phyloP scores from a whole-genome alignment of 1,140 invertebrate species.

The Palaemon carinicauda region DNA sequence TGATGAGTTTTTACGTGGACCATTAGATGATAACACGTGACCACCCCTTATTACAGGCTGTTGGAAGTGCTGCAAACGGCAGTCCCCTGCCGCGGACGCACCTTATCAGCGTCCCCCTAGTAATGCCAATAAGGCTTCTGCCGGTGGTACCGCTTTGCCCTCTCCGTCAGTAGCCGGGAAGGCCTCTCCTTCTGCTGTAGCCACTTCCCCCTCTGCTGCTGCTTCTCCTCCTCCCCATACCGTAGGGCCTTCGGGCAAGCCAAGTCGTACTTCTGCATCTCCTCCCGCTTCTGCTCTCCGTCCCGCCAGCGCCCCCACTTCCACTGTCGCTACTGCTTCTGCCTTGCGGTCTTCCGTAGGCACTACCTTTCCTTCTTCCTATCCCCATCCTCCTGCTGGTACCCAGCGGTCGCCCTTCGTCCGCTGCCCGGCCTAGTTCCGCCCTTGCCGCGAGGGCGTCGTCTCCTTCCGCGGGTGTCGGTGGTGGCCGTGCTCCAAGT shows the following conservation, averaged over 20 bases:
- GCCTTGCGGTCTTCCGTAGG: background rate
- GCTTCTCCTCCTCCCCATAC: background rate
- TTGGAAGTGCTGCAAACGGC: slow-evolving; percentile 12
- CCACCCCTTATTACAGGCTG: background rate
- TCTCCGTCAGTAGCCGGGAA: background rate
- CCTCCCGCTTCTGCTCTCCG: background rate
- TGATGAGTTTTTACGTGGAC: background rate
- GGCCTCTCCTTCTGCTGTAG: background rate
- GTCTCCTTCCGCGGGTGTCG: no score
- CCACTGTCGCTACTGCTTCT: background rate
- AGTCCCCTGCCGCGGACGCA: background rate
- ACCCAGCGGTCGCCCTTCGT: background rate
- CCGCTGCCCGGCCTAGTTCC: background rate
- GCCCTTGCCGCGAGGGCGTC: no score
- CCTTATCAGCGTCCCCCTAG: no score
- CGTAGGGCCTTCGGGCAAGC: background rate
- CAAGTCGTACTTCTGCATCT: background rate
- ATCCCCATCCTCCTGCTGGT: background rate
- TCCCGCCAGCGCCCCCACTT: background rate
- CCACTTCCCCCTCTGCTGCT: background rate
- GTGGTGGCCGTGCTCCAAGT: no score
- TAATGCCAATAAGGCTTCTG: background rate
- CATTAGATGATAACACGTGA: background rate
- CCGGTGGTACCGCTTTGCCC: background rate
- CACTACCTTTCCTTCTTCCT: background rate